Conservation (phyloP, 2,113 vertebrate genomes). For the Lynx canadensis region DNA sequence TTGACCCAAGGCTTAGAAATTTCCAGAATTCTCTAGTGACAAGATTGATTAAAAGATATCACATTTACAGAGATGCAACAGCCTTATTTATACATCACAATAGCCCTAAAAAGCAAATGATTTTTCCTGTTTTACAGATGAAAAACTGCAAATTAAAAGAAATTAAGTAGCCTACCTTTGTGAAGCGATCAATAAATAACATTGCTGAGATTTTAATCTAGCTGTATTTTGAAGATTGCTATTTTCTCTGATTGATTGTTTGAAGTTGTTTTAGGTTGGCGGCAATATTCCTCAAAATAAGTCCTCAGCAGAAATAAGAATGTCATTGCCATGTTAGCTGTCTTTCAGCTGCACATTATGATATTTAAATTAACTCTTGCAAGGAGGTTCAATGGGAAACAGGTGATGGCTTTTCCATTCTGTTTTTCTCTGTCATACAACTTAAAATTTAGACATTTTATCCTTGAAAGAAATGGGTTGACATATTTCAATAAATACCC, state of each 20-base stretch:
- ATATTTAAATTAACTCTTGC: neutral
- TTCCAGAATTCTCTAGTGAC: neutral
- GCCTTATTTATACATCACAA: neutral
- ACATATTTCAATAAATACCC: neutral
- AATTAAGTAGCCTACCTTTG: neutral
- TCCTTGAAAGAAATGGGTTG: neutral
- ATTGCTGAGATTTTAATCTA: neutral
- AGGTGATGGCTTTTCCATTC: neutral
- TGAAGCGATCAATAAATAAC: neutral
- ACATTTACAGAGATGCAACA: neutral
- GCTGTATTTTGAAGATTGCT: neutral
- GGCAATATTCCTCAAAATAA: neutral
- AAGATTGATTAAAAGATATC: neutral
- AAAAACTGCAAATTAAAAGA: neutral
- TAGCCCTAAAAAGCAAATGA: neutral
- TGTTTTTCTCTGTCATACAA: neutral
- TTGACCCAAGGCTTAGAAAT: neutral
- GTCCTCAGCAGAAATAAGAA: neutral
- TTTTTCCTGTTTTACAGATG: neutral
- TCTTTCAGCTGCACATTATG: neutral
- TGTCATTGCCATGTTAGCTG: neutral
- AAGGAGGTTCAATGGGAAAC: slow-evolving; percentile 3
- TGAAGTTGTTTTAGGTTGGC: neutral
- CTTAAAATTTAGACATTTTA: slow-evolving; percentile 20
- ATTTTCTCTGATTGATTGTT: neutral